Base-by-base conservation (phyloP, 1,140 invertebrate species). In the Galleria mellonella region DNA sequence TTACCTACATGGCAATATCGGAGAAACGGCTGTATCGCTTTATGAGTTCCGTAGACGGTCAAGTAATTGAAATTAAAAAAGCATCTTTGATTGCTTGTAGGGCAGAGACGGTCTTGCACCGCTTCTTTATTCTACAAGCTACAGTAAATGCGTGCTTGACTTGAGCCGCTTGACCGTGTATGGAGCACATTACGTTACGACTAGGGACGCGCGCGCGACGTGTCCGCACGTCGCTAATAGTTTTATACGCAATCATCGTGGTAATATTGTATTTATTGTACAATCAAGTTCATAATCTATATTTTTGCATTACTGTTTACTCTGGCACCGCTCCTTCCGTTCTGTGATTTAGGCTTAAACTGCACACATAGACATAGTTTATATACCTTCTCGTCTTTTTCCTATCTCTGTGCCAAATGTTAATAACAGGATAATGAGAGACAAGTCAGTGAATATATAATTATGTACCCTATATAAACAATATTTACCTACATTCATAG, bases 261-360 rank as follows among this genome's bases (percentile, higher is more conserved):
- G 44, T 23, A 23, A 53, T 15, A 43, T 33, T 52, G 39, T 66
- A 66, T 60, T 64, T 60, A 58, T 50, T 59, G 55, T 61, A 65
- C 61, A 58, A 54, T 62, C 42, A 35, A 66, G 56, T 51, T 64
- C 60, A 46, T 68, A 66, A 62, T 23, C 54, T 73, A 71, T 81
- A 81, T 84, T 82, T 84, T 84, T 82, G 71, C 75, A 82, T 74
- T 67, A 72, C 60, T 44, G 6, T 23, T 3, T 23, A 23, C 63
- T 68, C 69, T 56, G 45, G 72, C 77, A 76, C 77, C 68, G 72
- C 72, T 69, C 68, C 71, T 75, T 81, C 71, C 71, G 69, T 84
- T 81, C 77, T 83, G 81, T 84, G 77, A 82, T 79, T 74, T 82
- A 81, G 77, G 74, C 73, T 76, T 72, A 79, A 75, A 55, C 47